A percentile compares a stretch with the other conserved stretches of the same genome.
These are phyloP conservation scores for Pseudorasbora parva DNA, from an alignment of 2,113 vertebrate species.

Conservation along the genomic window DNA sequence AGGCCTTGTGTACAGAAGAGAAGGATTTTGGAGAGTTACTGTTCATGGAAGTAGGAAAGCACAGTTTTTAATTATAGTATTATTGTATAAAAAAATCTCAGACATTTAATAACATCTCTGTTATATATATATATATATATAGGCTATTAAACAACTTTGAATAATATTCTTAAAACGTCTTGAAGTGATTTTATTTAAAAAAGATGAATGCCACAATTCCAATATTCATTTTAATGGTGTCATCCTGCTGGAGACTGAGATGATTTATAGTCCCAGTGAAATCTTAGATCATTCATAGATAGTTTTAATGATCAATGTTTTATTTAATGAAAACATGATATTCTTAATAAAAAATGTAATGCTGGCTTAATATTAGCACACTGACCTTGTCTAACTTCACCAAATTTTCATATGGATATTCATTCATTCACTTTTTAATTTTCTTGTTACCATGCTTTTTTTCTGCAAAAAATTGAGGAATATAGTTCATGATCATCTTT, in stretches of 20 bases:
- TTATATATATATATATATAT: too few relatives aligned
- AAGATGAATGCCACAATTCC: background rate
- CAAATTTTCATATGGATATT: background rate
- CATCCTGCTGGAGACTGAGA: background rate
- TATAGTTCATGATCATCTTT: background rate
- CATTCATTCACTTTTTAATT: background rate
- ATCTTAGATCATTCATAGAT: background rate
- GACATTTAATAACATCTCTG: background rate
- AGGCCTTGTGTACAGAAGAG: background rate
- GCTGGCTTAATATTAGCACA: conserved; percentile 11
- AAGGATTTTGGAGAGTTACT: background rate
- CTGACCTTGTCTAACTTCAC: background rate
- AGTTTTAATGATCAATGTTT: background rate
- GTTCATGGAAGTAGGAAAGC: background rate
- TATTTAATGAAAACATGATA: background rate
- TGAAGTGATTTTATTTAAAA: background rate
- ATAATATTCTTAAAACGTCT: background rate
- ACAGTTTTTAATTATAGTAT: too few relatives aligned
- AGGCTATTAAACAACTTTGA: background rate
- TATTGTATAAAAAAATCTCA: background rate
- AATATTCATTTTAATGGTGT: background rate
- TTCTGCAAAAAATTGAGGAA: background rate
- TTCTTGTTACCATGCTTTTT: background rate
- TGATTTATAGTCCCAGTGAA: background rate
- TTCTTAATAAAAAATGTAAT: background rate